Evolutionary conservation across 1,140 invertebrate genomes (phyloP).

Genomic region (Pygmarrhopalites habei): DNA sequence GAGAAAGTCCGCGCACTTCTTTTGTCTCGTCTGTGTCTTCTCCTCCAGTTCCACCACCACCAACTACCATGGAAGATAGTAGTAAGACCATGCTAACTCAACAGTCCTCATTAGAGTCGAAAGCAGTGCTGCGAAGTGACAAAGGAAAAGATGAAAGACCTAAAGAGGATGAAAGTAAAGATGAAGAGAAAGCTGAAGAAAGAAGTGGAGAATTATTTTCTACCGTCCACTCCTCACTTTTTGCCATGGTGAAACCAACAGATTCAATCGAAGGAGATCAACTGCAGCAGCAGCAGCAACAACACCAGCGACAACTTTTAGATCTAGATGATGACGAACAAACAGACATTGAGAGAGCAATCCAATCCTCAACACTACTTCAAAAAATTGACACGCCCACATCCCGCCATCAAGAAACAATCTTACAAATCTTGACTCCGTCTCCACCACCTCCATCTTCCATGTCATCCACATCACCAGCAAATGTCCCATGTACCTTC

Average conservation of each 20-base stretch:
- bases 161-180: no score
- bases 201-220: no score
- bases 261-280: neutral
- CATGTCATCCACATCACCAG: neutral
- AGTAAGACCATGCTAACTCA: no score
- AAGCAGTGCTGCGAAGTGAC: no score
- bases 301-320: neutral
- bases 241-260: neutral
- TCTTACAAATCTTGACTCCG: neutral
- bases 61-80: no score
- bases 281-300: no score
- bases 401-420: neutral
- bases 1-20: no score
- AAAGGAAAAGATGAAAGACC: no score
- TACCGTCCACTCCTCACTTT: neutral
- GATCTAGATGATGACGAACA: neutral
- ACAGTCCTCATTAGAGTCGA: no score
- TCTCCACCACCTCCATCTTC: neutral
- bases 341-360: slow-evolving; percentile 23
- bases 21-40: no score
- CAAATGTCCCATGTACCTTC: neutral
- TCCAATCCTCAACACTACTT: slow-evolving; percentile 16
- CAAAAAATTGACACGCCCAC: slow-evolving; percentile 6
- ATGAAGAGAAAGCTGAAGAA: no score
- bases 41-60: no score